These are phyloP conservation scores for Temnothorax longispinosus DNA, from an alignment of 1,140 invertebrate genomes.

Conservation along the genomic window DNA sequence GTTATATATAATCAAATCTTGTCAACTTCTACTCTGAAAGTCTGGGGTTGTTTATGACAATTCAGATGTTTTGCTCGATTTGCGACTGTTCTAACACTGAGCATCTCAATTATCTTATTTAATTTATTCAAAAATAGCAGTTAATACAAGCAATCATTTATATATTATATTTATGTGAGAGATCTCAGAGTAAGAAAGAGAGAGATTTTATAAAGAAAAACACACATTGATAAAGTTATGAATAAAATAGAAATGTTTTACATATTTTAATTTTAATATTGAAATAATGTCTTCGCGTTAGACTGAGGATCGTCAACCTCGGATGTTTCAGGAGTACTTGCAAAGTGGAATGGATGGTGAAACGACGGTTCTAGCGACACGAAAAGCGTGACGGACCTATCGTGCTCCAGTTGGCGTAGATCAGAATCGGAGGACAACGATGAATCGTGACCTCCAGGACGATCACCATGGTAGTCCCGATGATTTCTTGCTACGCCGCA, in stretches of 20 bases:
- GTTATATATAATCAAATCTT: background rate
- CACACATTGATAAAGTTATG: background rate
- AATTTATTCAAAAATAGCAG: background rate
- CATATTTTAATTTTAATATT: background rate
- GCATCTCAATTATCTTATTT: background rate
- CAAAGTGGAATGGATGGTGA: constrained; percentile 47
- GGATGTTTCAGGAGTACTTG: constrained; percentile 69
- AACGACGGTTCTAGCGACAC: constrained; percentile 70
- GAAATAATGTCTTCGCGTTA: background rate
- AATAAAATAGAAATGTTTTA: background rate
- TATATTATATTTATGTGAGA: background rate
- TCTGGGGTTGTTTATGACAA: background rate
- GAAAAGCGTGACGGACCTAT: constrained; percentile 59
- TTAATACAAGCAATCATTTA: background rate
- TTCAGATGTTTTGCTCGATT: background rate
- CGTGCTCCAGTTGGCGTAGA: constrained; percentile 56
- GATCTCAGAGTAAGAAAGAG: background rate
- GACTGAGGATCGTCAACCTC: constrained; percentile 25
- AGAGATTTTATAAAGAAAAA: background rate
- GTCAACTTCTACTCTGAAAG: background rate
- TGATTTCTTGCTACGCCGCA: constrained; percentile 41
- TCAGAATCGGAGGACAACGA: constrained; percentile 37
- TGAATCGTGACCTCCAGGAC: constrained; percentile 23
- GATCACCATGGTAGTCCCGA: constrained; percentile 36
- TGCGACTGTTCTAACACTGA: background rate